These are phyloP conservation scores for Siniperca chuatsi DNA, from an alignment of 2,113 vertebrate genomes.

Conservation along the genomic window DNA sequence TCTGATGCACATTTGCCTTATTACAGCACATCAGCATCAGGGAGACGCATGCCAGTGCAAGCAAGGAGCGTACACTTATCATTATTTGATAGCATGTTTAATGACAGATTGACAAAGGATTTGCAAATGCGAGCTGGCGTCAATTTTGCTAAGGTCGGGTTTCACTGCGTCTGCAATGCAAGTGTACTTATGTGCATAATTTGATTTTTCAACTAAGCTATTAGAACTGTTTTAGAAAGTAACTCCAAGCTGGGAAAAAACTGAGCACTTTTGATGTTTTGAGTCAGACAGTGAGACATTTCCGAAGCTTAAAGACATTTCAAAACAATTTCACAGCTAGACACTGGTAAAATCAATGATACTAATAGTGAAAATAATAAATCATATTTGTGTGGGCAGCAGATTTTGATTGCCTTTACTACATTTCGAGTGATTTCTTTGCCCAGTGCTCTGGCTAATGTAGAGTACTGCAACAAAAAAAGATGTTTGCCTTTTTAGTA, in stretches of 20 bases:
- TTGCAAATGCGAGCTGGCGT: constrained; percentile 95
- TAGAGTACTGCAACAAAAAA: constrained; percentile 11
- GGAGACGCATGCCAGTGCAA: constrained; percentile 88
- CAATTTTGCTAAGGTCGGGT: constrained; percentile 91
- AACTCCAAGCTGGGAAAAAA: constrained; percentile 85
- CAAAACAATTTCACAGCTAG: background rate
- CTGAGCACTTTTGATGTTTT: constrained; percentile 88
- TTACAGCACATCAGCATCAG: constrained; percentile 95
- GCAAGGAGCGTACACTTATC: constrained; percentile 93
- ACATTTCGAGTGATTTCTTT: background rate
- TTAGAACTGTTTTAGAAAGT: constrained; percentile 93
- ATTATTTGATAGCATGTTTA: constrained; percentile 99
- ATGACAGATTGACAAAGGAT: constrained; percentile 98
- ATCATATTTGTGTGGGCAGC: background rate
- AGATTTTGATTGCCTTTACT: background rate
- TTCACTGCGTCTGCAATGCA: constrained; percentile 89
- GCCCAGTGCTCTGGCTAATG: constrained; percentile 1
- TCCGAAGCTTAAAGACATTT: constrained; percentile 6
- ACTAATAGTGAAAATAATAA: constrained; percentile 17
- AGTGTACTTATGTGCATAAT: constrained; percentile 95
- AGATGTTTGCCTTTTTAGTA: constrained; percentile 1
- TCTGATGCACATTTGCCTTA: constrained; percentile 95
- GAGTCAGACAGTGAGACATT: constrained; percentile 85
- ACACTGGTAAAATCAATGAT: constrained; percentile 17
- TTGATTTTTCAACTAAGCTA: constrained; percentile 92